Evolutionary conservation across 1,140 invertebrate species (phyloP).

Genomic region (Doryteuthis pealeii): DNA sequence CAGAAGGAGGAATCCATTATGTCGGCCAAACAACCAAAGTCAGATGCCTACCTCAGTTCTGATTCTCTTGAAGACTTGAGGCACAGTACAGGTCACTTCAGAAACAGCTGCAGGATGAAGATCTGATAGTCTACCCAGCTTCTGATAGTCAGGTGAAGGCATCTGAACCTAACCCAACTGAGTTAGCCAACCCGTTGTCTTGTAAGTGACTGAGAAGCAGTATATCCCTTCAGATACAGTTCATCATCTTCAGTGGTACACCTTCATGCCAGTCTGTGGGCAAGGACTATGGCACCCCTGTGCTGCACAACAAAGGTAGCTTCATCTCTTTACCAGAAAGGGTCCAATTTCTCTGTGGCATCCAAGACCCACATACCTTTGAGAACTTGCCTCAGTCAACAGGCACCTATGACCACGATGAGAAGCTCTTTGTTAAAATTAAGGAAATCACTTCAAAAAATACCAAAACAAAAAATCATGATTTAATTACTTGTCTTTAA

Average conservation of each 20-base stretch:
- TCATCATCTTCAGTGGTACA: not conserved
- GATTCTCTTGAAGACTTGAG: slow-evolving; percentile 41
- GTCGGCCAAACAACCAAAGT: not conserved
- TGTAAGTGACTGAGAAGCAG: not conserved
- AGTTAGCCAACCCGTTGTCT: not conserved
- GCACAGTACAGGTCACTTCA: slow-evolving; percentile 38
- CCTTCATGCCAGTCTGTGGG: slow-evolving; percentile 50
- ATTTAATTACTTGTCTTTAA: no score
- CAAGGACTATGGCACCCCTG: slow-evolving; percentile 74
- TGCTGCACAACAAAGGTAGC: slow-evolving; percentile 71
- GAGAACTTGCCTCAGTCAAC: slow-evolving; percentile 83
- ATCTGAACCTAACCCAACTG: not conserved
- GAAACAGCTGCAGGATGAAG: slow-evolving; percentile 29
- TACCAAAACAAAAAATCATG: no score
- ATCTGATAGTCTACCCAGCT: slow-evolving; percentile 26
- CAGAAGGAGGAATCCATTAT: slow-evolving; percentile 1
- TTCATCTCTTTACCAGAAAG: slow-evolving; percentile 69
- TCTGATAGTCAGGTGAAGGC: slow-evolving; percentile 33
- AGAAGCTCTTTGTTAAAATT: slow-evolving; percentile 38
- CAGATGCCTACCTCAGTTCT: not conserved
- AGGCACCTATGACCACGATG: slow-evolving; percentile 76
- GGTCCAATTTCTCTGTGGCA: slow-evolving; percentile 78
- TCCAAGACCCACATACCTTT: slow-evolving; percentile 81
- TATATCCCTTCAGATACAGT: not conserved
- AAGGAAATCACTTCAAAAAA: not conserved